These are phyloP conservation scores for Coregonus suidteri DNA, from an alignment of 2,797 vertebrate species.

Conservation along the genomic window DNA sequence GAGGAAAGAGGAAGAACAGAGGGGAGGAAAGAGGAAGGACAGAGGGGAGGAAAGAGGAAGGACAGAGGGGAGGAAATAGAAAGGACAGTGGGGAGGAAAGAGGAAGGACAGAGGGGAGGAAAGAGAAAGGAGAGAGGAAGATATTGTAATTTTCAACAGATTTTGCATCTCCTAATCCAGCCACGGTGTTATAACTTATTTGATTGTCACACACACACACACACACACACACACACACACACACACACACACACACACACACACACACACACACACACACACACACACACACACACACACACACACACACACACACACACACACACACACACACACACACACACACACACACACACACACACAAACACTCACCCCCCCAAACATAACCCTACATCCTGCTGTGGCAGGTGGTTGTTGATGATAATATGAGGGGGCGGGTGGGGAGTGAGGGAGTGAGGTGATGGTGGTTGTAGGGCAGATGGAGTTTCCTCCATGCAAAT, in stretches of 20 bases:
- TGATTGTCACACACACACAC: background rate
- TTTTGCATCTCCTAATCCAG: constrained; percentile 34
- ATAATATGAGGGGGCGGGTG: constrained; percentile 49
- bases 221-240: constrained; percentile 5
- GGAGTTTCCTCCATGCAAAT: constrained; percentile 57
- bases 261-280: background rate
- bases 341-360: constrained; percentile 50
- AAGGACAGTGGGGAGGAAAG: too few species aligned
- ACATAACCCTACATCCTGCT: constrained; percentile 7
- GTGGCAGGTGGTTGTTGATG: constrained; percentile 49
- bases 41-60: background rate
- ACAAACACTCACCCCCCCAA: background rate
- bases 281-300: constrained; percentile 10
- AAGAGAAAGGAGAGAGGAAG: constrained; percentile 5
- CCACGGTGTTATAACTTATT: constrained; percentile 32
- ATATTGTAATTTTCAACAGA: constrained; percentile 48
- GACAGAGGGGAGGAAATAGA: too few species aligned
- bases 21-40: background rate
- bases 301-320: background rate
- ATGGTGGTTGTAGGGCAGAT: constrained; percentile 54
- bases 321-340: constrained; percentile 27
- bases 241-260: constrained; percentile 3
- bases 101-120: too few species aligned
- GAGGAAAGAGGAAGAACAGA: constrained; percentile 1
- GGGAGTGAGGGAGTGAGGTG: constrained; percentile 54